Percentiles rank a stretch among this genome's conserved stretches.
Conservation (phyloP, 2,888 invertebrate genomes). For the Halictus ligatus region DNA sequence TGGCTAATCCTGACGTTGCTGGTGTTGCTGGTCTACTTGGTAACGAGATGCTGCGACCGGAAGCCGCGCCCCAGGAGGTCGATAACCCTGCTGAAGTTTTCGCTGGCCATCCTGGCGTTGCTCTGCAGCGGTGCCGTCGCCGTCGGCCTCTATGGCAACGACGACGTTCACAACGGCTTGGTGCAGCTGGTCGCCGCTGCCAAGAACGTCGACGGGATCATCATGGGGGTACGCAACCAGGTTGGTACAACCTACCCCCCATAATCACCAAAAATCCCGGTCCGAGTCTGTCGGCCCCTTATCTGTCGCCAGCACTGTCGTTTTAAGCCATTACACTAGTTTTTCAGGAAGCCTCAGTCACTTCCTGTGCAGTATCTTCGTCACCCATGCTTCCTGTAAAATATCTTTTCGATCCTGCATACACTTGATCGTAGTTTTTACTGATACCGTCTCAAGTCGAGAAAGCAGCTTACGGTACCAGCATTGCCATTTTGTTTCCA, state of each 20-base stretch:
- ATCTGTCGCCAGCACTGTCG: no score
- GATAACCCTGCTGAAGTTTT: conserved; percentile 93
- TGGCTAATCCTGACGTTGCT: conserved; percentile 96
- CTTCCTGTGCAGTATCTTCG: no score
- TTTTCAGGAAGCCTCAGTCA: no score
- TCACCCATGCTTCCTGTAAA: no score
- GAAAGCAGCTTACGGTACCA: no score
- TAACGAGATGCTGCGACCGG: conserved; percentile 97
- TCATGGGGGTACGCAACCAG: conserved; percentile 93
- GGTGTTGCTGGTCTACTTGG: conserved; percentile 95
- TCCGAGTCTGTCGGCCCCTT: not conserved
- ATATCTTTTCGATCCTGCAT: no score
- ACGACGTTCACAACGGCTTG: conserved; percentile 94
- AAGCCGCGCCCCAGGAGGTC: conserved; percentile 95
- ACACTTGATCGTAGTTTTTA: no score
- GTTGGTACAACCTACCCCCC: conserved; percentile 82
- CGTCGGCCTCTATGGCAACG: conserved; percentile 96
- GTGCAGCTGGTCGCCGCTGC: conserved; percentile 92
- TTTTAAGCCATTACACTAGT: no score
- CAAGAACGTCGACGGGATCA: conserved; percentile 91
- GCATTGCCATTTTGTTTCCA: no score
- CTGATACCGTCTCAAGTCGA: no score
- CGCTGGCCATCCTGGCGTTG: conserved; percentile 92
- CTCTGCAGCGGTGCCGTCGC: conserved; percentile 96
- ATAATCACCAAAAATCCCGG: not conserved